These are phyloP conservation scores for Octonoba sinensis DNA, from an alignment of 2,888 invertebrate species.

Conservation along the genomic window DNA sequence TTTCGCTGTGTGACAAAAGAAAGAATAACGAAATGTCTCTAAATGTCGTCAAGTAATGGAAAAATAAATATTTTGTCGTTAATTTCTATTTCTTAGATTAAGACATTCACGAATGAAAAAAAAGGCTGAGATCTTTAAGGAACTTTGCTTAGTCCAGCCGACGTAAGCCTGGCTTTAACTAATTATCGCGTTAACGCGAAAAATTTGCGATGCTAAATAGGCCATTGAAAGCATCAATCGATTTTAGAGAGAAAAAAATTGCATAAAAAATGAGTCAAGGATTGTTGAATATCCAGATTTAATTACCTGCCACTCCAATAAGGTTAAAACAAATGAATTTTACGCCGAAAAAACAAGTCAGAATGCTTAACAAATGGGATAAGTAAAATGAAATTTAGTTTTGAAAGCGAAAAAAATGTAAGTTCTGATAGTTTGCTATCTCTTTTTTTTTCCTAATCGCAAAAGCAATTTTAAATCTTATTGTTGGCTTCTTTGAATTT, in stretches of 20 bases:
- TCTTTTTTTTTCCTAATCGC: too few species aligned
- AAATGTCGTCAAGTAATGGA: constrained; percentile 7
- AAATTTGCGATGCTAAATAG: constrained; percentile 9
- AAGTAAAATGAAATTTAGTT: too few species aligned
- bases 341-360: too few species aligned
- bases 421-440: too few species aligned
- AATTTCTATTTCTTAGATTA: constrained; percentile 18
- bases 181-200: constrained; percentile 6
- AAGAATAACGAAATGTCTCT: constrained; percentile 4
- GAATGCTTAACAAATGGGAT: too few species aligned
- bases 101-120: too few species aligned
- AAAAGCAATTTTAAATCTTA: too few species aligned
- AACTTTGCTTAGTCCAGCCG: not conserved
- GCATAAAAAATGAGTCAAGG: constrained; percentile 3
- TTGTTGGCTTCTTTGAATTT: too few species aligned
- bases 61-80: constrained; percentile 22
- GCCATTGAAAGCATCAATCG: not conserved
- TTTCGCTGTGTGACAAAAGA: too few species aligned
- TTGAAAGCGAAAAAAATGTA: too few species aligned
- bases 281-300: constrained; percentile 2
- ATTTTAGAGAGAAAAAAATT: constrained; percentile 2
- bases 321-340: too few species aligned
- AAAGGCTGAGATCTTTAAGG: not conserved
- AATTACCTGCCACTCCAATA: constrained; percentile 2
- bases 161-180: not conserved